Base-by-base conservation (phyloP, 2,888 invertebrate species). In the Macrosiphum euphorbiae region DNA sequence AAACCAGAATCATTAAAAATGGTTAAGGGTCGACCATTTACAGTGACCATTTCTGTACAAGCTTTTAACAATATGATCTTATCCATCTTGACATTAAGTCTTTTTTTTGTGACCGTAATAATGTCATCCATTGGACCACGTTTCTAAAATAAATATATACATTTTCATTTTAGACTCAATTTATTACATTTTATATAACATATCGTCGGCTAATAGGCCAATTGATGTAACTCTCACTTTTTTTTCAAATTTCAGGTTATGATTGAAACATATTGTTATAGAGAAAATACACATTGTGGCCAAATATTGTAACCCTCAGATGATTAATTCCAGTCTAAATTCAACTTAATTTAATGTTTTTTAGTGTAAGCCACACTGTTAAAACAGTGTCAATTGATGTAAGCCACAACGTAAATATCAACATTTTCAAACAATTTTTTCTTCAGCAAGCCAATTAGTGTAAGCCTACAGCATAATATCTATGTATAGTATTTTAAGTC, bases 1-100 rank as follows among this genome's bases (percentile, higher is more conserved):
- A 85, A 85, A 24, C 85, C 85, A 26, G 85, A 85, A 85, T 44
- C 85, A 85, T 85, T 85, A 85, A 85, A 44, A 41, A 85, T 85
- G 24, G 85, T 85, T 41, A 85, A 41, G 35, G 85, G 85, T 10
- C 85, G 35, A 44, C 85, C 85, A 85, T 85, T 85, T 41, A 44
- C 41, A 41, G 85, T 85, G 16, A 85, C 85, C 85, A 85, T 85
- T 44, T 85, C 85, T 41, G 85, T 85, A 41, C 44, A 85, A 24
- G 85, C 85, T 10, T 85, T 41, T 41, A 85, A 85, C 41, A 85
- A 85, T 41, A 20, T 20, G 24, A 24, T 85, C 41, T 35, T 85
- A 85, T 35, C 20, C 41, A 85, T 41, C 7, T 85, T 24, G 24
- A 85, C 41, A 41, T 41, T 41, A 3, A 85, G 35, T 26, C 35